Conservation (phyloP, 2,113 vertebrate species). For the Neotoma lepida region DNA sequence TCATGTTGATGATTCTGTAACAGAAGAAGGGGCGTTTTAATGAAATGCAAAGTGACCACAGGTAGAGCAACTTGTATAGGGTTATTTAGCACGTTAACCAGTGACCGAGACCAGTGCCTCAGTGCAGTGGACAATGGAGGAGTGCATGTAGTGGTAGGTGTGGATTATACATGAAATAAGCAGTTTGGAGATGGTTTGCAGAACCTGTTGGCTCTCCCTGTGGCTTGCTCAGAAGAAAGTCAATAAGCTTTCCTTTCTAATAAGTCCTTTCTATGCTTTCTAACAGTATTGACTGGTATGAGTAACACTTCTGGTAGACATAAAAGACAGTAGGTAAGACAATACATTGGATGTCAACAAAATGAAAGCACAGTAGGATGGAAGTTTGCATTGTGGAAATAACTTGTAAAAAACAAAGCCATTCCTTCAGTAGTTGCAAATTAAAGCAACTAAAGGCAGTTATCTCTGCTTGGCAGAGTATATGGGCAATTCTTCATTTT, state of each 20-base stretch:
- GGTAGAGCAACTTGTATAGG: not conserved
- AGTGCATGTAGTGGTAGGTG: not conserved
- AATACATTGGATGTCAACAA: not conserved
- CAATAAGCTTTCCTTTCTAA: not conserved
- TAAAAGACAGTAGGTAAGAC: not conserved
- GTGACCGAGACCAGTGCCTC: not conserved
- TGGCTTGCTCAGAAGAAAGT: not conserved
- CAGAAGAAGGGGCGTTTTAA: slow-evolving; percentile 18
- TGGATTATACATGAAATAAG: not conserved
- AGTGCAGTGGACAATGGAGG: not conserved
- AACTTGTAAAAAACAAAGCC: slow-evolving; percentile 3
- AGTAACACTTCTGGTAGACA: not conserved
- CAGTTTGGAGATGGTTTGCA: not conserved
- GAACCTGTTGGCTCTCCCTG: not conserved
- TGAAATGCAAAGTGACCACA: not conserved
- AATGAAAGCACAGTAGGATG: not conserved
- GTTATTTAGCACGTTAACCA: not conserved
- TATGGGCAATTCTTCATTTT: not conserved
- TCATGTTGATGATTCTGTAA: slow-evolving; percentile 6
- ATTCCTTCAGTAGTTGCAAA: not conserved
- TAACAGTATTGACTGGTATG: not conserved
- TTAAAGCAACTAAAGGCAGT: not conserved
- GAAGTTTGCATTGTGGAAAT: not conserved
- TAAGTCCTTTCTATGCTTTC: not conserved
- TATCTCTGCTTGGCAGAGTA: not conserved